phyloP scores from a whole-genome alignment of 2,888 invertebrate species.

The Coleophora deauratella region DNA sequence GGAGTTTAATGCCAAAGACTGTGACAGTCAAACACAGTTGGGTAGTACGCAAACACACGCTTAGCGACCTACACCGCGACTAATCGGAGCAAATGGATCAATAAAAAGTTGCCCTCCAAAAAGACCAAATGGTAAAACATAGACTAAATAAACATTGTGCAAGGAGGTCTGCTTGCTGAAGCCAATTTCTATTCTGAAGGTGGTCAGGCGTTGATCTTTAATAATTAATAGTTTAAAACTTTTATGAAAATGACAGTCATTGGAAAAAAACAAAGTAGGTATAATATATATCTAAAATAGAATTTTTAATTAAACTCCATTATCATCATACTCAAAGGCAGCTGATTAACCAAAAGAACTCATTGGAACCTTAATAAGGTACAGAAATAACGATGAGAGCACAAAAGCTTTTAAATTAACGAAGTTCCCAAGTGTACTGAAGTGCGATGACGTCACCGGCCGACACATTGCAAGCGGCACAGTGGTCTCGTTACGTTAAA shows the following conservation, averaged over 20 bases:
- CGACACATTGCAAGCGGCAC: slow-evolving; percentile 34
- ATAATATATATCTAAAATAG: too few relatives aligned
- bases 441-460: slow-evolving; percentile 16
- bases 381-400: slow-evolving; percentile 20
- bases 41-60: slow-evolving; percentile 53
- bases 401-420: slow-evolving; percentile 25
- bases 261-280: too few relatives aligned
- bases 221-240: too few relatives aligned
- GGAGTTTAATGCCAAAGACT: slow-evolving; percentile 55
- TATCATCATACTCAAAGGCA: slow-evolving; percentile 1
- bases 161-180: too few relatives aligned
- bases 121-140: too few relatives aligned
- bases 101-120: slow-evolving; percentile 16
- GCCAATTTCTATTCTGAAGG: not conserved
- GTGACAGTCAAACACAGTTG: slow-evolving; percentile 68
- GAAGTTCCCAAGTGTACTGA: not conserved
- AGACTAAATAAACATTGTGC: too few relatives aligned
- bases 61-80: slow-evolving; percentile 31
- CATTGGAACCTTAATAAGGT: slow-evolving; percentile 1
- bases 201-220: slow-evolving; percentile 1
- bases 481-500: slow-evolving; percentile 23
- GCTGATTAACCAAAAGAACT: slow-evolving; percentile 2
- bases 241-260: too few relatives aligned
- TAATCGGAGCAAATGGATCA: slow-evolving; percentile 44
- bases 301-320: not conserved